A percentile compares a stretch with the other conserved stretches of the same genome.
Conservation (phyloP, 2,797 vertebrate genomes). For the Oophaga sylvatica region DNA sequence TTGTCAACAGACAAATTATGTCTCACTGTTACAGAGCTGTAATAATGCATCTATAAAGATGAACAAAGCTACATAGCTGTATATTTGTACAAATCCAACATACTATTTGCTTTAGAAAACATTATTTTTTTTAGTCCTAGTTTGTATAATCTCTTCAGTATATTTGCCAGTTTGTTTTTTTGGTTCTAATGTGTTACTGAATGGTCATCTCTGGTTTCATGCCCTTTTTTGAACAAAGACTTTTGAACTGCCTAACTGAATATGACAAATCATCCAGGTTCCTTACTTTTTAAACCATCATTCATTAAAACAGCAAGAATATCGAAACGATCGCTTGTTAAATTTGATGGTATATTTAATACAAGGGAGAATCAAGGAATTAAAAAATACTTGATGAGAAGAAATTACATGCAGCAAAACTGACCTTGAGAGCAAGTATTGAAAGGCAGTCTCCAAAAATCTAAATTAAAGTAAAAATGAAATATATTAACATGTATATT, state of each 20-base stretch:
- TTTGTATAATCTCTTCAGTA: not conserved
- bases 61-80: too few species aligned
- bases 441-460: not conserved
- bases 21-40: not conserved
- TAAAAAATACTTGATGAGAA: slow-evolving; percentile 52
- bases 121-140: not conserved
- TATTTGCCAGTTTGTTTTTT: not conserved
- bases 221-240: slow-evolving; percentile 1
- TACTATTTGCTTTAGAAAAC: too few species aligned
- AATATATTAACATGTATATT: slow-evolving; percentile 20
- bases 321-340: slow-evolving; percentile 43
- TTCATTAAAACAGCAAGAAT: slow-evolving; percentile 51
- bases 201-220: not conserved
- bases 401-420: slow-evolving; percentile 18
- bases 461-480: slow-evolving; percentile 22
- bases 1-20: not conserved
- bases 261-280: slow-evolving; percentile 9
- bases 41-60: too few species aligned
- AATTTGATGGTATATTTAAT: slow-evolving; percentile 48
- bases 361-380: slow-evolving; percentile 28
- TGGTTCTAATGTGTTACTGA: not conserved
- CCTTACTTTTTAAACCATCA: slow-evolving; percentile 45
- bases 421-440: slow-evolving; percentile 36
- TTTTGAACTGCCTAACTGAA: slow-evolving; percentile 13
- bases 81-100: too few species aligned